Base-by-base conservation (phyloP, 2,888 invertebrate genomes). In the Deilephila elpenor region DNA sequence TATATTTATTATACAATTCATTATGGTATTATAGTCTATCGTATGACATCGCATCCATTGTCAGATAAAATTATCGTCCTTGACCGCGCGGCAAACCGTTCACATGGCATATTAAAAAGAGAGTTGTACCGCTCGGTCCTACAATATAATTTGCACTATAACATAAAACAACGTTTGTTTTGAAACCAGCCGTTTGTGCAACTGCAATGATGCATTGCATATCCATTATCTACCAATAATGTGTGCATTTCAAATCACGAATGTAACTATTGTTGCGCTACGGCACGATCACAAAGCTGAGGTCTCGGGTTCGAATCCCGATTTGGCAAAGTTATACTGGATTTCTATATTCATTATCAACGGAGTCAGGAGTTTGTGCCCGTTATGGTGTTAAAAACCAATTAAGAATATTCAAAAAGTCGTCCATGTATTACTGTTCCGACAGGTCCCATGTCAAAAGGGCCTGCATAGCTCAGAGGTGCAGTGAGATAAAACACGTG, bases 171-270 rank as follows among this genome's bases (percentile, higher is more conserved):
- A n/a, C 56, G 25, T 25, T 17, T 5, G 25, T 67, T 67, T 51
- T 44, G 67, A 25, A 67, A 67, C 67, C 5, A 44, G 44, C 25
- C 19, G 64, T 67, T 67, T 67, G 51, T 67, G 67, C 44, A 67
- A 67, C 51, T 67, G 20, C 51, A 67, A 4, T 64, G 20, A 67
- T 67, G 67, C 67, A 67, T 67, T 56, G 56, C 56, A 56, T 56
- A n/a, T 56, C 56, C 56, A n/a, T 56, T 44, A 44, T 44, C 44
- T 44, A 44, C 44, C 44, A 44, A 44, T 14, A 44, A 44, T 11
- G 44, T 44, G 14, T 56, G 56, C 6, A 56, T 56, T 56, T 56
- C 56, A 56, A 56, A 56, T 56, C n/a, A n/a, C n/a, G 14, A 56
- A 56, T 6, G 5, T 44, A 25, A 25, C 25, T 25, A 25, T 25